A percentile compares a stretch with the other conserved stretches of the same genome.
Evolutionary conservation across 2,888 invertebrate species (phyloP).

Genomic region (Coleophora flavipennella): DNA sequence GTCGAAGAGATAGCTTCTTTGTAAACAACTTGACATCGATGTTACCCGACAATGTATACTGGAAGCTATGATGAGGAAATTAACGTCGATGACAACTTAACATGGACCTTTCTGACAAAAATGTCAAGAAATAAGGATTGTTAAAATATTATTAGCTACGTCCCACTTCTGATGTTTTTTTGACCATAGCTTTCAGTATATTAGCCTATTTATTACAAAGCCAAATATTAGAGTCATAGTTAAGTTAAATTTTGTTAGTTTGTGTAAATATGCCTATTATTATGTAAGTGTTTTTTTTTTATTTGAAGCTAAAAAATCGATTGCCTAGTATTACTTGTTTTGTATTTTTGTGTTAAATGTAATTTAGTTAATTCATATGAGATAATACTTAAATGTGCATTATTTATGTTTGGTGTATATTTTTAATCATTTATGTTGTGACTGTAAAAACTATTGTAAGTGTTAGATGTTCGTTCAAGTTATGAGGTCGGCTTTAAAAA

Average conservation of each 20-base stretch:
- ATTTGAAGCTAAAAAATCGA: slow-evolving; percentile 48
- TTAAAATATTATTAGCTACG: background rate
- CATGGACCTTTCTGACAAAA: too few relatives aligned
- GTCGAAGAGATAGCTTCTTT: slow-evolving; percentile 60
- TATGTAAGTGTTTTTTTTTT: slow-evolving; percentile 63
- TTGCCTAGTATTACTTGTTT: slow-evolving; percentile 69
- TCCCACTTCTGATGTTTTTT: slow-evolving; percentile 7
- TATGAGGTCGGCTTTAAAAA: too few relatives aligned
- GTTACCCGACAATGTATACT: slow-evolving; percentile 70
- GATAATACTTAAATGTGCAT: slow-evolving; percentile 30
- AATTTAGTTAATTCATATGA: slow-evolving; percentile 38
- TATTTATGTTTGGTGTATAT: slow-evolving; percentile 64
- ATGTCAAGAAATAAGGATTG: background rate
- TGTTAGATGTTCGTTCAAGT: too few relatives aligned
- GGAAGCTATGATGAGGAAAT: slow-evolving; percentile 63
- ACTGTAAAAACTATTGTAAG: background rate
- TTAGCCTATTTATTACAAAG: slow-evolving; percentile 70
- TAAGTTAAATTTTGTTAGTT: slow-evolving; percentile 56
- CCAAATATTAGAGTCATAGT: slow-evolving; percentile 73
- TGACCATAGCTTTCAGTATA: slow-evolving; percentile 66
- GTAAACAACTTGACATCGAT: slow-evolving; percentile 51
- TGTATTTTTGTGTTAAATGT: slow-evolving; percentile 52
- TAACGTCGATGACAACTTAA: slow-evolving; percentile 13
- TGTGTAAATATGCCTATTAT: slow-evolving; percentile 56
- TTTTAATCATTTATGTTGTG: slow-evolving; percentile 26